Conservation (phyloP, 2,797 vertebrate genomes). For the Propithecus perrieri region DNA sequence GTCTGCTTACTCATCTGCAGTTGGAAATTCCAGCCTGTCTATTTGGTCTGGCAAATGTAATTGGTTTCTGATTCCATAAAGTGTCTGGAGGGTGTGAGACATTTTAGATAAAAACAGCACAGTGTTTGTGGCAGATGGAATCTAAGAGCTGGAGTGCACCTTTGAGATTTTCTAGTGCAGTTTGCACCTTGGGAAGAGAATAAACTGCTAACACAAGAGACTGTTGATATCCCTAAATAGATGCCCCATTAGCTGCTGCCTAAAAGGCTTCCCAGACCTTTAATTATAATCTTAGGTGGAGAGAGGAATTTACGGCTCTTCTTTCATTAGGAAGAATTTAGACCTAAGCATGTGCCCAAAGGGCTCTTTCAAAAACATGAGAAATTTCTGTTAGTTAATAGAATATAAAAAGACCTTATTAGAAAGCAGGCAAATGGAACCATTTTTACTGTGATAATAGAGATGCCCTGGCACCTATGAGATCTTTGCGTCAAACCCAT, state of each 20-base stretch:
- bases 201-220: background rate
- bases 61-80: slow-evolving; percentile 25
- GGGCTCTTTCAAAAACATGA: background rate
- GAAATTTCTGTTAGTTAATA: background rate
- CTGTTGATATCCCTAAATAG: background rate
- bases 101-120: slow-evolving; percentile 6
- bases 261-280: background rate
- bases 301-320: background rate
- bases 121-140: background rate
- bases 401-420: background rate
- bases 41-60: slow-evolving; percentile 7
- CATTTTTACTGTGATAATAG: background rate
- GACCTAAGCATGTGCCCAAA: background rate
- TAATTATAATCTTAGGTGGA: background rate
- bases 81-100: background rate
- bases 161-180: background rate
- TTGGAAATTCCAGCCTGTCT: background rate
- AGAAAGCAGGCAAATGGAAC: slow-evolving; percentile 1
- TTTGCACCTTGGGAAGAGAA: slow-evolving; percentile 19
- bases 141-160: background rate
- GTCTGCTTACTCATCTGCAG: background rate
- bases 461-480: background rate
- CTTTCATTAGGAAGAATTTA: background rate
- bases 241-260: background rate
- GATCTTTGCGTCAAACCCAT: background rate